Evolutionary conservation across 2,888 invertebrate species (phyloP), one percentile per base, ranked within the genome.

Genomic region (Camponotus fellah): DNA sequence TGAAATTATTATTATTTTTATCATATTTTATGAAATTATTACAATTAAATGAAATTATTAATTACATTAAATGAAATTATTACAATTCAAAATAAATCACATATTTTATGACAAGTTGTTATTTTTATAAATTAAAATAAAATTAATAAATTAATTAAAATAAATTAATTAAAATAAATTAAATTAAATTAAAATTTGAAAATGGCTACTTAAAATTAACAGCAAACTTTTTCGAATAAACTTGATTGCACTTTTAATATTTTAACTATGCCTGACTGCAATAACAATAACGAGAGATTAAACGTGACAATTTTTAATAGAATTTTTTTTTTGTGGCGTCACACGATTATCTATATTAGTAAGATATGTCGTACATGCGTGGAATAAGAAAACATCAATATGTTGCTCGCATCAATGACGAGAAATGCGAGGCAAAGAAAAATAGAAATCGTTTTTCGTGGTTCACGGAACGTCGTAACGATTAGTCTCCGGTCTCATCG

Each of bases 401-500:
- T n/a, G 8, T 37, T 37, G 37, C 17, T 49, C 60, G 72, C 21
- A 65, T 84, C 43, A 40, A 68, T 68, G 80, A 81, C 58, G 81
- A 80, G 74, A 66, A 65, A 49, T 49, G 77, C 46, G 37, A n/a
- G 84, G 26, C 49, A 62, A 68, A 68, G 80, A 76, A 81, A 87
- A 89, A 83, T 89, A 90, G 90, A 90, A 90, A 90, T 90, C 90
- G 90, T 77, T 87, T 88, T 86, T 82, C 85, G 86, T 90, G 90
- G 88, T 89, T 90, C 87, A 87, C 74, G 68, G 88, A 89, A 82
- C 86, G 74, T 26, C 69, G 71, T 90, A 90, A 90, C 88, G 86
- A 90, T 88, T 76, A 87, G 89, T 88, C 83, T 85, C 74, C 71
- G 74, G 66, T 66, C 85, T 69, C 85, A 58, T 83, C 83, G 43